Conservation (phyloP, 2,888 invertebrate species). For the Lepidochrysops patricia region DNA sequence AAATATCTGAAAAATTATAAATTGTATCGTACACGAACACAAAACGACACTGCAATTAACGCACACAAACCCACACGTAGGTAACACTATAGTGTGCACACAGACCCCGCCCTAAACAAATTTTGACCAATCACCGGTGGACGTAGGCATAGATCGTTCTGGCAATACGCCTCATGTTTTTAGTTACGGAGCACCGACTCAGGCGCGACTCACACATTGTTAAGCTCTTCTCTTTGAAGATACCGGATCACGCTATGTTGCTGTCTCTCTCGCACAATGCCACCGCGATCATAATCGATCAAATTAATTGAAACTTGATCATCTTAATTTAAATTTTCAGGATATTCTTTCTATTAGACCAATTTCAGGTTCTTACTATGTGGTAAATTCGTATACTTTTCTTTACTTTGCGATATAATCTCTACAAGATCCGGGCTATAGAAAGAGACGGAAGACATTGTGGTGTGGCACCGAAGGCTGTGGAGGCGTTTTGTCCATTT, state of each 20-base stretch:
- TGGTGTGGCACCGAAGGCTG: conserved; percentile 60
- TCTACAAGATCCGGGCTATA: conserved; percentile 24
- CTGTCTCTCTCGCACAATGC: conserved; percentile 57
- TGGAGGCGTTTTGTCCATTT: conserved; percentile 73
- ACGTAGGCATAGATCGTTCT: conserved; percentile 65
- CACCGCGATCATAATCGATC: conserved; percentile 21
- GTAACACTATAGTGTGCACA: conserved; percentile 57
- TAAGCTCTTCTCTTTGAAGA: conserved; percentile 66
- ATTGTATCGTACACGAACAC: conserved; percentile 55
- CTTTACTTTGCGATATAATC: background rate
- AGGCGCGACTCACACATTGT: conserved; percentile 74
- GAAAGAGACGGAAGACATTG: conserved; percentile 61
- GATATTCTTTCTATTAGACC: background rate
- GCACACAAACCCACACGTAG: conserved; percentile 46
- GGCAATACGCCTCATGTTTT: conserved; percentile 70
- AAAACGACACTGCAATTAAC: conserved; percentile 70
- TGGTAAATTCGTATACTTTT: background rate
- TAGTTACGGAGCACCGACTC: conserved; percentile 71
- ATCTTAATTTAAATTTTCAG: background rate
- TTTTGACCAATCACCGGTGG: conserved; percentile 58
- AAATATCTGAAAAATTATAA: conserved; percentile 49
- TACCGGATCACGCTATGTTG: conserved; percentile 56
- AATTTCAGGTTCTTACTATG: background rate
- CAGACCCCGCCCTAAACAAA: conserved; percentile 62
- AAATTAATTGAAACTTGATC: conserved; percentile 16